Evolutionary conservation across 2,888 invertebrate species (phyloP), one percentile per base, ranked within the genome.

Genomic region (Latrodectus elegans): DNA sequence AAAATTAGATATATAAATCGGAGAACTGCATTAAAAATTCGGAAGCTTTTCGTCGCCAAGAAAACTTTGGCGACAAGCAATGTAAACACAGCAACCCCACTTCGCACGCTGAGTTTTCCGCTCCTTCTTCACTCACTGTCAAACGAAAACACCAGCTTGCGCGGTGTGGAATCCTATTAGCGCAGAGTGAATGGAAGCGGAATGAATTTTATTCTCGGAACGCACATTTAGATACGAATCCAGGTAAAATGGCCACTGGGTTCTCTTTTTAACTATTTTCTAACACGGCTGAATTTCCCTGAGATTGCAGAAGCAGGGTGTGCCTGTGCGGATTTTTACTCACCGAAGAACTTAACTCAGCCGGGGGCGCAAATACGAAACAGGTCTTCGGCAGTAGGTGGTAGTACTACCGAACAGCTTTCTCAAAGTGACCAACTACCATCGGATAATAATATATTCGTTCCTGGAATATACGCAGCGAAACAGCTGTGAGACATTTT

Each of bases 41-140:
- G 60, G 14, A 12, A 60, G n/a, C 60, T 12, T 15, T 10, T 60
- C 60, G 10, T 8, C 12, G 64, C 52, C 76, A 70, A n/a, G 38
- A 26, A n/a, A 70, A 52, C 15, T 15, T 81, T 74, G 53, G 64
- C 71, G 81, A 17, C 52, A 60, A 70, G 26, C 26, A 38, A 53
- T 64, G 70, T 74, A 85, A 85, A 85, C 80, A 75, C 71, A 64
- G 81, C 81, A 87, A 87, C 86, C 86, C 81, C 77, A 12, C 8
- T 26, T 67, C 53, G 71, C 86, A 87, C 86, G 72, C 86, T 60
- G 86, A 38, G 77, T 70, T 68, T 71, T 49, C 38, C 64, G 51
- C 52, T 76, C 68, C 64, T 60, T 6, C 38, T 67, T 64, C 38
- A 26, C 74, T 81, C 15, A 67, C 71, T 38, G 77, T 87, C 86